Evolutionary conservation across 1,140 invertebrate genomes (phyloP), one percentile per base, ranked within the genome.

Genomic region (Telenomus remus): DNA sequence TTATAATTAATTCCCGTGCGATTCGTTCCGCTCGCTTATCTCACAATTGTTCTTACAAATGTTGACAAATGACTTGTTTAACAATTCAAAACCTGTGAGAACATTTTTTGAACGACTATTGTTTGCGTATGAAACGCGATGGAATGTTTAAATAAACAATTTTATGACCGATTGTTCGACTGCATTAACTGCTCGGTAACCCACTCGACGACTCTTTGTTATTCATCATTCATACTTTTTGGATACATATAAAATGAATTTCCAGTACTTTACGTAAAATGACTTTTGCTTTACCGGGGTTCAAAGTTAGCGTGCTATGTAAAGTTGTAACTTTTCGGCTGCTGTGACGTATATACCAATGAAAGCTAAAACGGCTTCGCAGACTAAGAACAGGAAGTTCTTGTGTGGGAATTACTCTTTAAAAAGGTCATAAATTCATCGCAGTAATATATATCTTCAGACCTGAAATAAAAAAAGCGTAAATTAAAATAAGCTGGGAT

Each of bases 341-440:
- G 43, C 43, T 44, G 13, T 44, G 43, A 44, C 43, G 12, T 13
- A 44, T 44, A 44, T 7, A 44, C 43, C 43, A 44, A 44, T 44
- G 43, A 44, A 13, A 44, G 12, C 43, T 12, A 44, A 44, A 44
- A 44, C 12, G 43, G 6, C 11, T 13, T 44, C 6, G 43, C 12
- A 7, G 11, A 44, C 43, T 44, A 44, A 44, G 43, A 44, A 44
- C 11, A 46, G 53, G 14, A 46, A 44, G 53, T 44, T 55, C 39
- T 42, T 46, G 7, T 16, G 53, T 16, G 54, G 33, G 44, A 56
- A 56, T 56, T 27, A 56, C 37, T 56, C 54, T 27, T 56, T 44
- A 42, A 56, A 46, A 46, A 56, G 54, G 33, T 12, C 54, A 33
- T 56, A 42, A 34, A 46, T 56, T 54, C 51, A 37, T 43, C 12